Percentiles rank a stretch among this genome's conserved stretches.
These are phyloP conservation scores for Drosophila buzzatii DNA, from an alignment of 2,888 invertebrate genomes.

Conservation along the genomic window DNA sequence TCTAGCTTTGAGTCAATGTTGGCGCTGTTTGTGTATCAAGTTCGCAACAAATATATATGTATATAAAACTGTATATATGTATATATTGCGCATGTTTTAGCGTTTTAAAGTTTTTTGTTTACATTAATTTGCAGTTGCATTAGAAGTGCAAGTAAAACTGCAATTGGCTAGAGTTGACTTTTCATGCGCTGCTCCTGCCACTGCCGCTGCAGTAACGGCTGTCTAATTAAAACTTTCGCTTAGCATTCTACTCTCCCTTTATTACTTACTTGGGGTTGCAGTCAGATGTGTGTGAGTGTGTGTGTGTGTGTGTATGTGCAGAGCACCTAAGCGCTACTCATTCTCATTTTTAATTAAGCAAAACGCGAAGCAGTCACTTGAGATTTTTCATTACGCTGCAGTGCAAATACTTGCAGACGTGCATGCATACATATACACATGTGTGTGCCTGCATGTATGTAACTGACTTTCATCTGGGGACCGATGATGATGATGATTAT, in stretches of 20 bases:
- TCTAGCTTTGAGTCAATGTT: not conserved
- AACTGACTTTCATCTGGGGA: constrained; percentile 1
- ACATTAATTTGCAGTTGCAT: constrained; percentile 53
- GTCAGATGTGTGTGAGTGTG: constrained; percentile 1
- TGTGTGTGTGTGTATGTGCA: constrained; percentile 31
- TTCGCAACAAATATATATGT: not conserved
- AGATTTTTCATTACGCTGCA: constrained; percentile 72
- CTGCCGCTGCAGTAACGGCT: constrained; percentile 19
- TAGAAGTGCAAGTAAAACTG: constrained; percentile 64
- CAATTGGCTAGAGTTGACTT: constrained; percentile 65
- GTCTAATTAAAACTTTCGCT: constrained; percentile 75
- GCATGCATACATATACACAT: not conserved
- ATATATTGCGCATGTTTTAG: constrained; percentile 17
- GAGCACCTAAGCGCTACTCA: constrained; percentile 57
- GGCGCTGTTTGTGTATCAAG: not conserved
- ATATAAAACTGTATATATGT: not conserved
- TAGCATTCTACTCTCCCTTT: constrained; percentile 22
- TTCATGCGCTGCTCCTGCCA: constrained; percentile 40
- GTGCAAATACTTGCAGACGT: constrained; percentile 36
- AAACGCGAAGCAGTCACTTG: constrained; percentile 69
- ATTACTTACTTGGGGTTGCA: constrained; percentile 27
- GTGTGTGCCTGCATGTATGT: not conserved
- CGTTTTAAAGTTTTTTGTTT: constrained; percentile 37
- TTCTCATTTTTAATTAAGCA: constrained; percentile 78
- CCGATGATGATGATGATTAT: constrained; percentile 11